Percentiles rank a stretch among this genome's conserved stretches.
Conservation (phyloP, 2,797 vertebrate genomes). For the Pelochelys cantorii region DNA sequence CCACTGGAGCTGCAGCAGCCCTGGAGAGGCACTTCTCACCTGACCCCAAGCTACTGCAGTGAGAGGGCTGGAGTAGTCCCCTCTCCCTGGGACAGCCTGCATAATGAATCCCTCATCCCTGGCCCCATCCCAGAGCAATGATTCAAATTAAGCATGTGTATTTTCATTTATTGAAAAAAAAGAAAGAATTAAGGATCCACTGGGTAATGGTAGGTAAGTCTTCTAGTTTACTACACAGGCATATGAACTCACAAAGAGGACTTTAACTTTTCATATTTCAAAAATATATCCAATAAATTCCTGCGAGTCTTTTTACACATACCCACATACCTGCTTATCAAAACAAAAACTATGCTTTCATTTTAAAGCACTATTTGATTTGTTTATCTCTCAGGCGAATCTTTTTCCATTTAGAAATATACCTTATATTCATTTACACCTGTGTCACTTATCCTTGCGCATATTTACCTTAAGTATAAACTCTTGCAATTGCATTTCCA, state of each 20-base stretch:
- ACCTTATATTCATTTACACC: fast-evolving
- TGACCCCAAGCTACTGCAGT: too few species aligned
- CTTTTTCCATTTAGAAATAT: not conserved
- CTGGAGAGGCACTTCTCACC: too few species aligned
- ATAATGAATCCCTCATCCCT: too few species aligned
- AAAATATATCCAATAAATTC: not conserved
- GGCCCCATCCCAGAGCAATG: too few species aligned
- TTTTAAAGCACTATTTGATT: not conserved
- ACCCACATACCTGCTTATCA: not conserved
- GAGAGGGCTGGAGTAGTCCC: too few species aligned
- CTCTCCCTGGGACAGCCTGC: too few species aligned
- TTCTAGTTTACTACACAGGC: not conserved
- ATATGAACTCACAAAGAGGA: not conserved
- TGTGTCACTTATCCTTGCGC: not conserved
- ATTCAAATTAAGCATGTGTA: too few species aligned
- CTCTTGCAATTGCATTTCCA: not conserved
- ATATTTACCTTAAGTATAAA: not conserved
- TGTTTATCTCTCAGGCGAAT: not conserved
- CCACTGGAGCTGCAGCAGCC: too few species aligned
- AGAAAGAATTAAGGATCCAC: too few species aligned
- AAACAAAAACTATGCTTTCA: not conserved
- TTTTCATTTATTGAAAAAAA: too few species aligned
- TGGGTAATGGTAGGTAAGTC: too few species aligned
- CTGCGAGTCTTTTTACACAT: not conserved
- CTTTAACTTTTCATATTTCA: not conserved